Conservation (phyloP, 2,113 vertebrate species). For the Micronycteris hirsuta region DNA sequence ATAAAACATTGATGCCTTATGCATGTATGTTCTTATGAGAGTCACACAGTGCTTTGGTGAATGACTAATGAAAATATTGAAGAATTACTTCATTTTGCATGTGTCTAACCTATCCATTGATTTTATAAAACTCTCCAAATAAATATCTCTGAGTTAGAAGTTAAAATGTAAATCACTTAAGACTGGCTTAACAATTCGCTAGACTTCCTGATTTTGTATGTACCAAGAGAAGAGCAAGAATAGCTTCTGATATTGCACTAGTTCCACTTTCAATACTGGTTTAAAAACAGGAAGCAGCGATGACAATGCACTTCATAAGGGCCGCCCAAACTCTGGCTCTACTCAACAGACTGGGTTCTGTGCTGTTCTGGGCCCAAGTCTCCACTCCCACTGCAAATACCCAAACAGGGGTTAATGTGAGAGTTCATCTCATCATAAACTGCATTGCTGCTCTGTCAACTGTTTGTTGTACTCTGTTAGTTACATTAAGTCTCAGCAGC, state of each 20-base stretch:
- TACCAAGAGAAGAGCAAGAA: slow-evolving; percentile 47
- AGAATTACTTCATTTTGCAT: background rate
- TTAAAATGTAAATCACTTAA: slow-evolving; percentile 40
- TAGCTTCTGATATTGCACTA: slow-evolving; percentile 44
- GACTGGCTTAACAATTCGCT: slow-evolving; percentile 23
- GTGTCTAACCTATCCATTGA: background rate
- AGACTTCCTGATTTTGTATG: slow-evolving; percentile 59
- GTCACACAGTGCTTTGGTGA: background rate
- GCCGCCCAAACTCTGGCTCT: background rate
- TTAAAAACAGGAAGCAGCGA: slow-evolving; percentile 69
- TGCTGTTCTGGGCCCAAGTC: background rate
- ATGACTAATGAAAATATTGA: slow-evolving; percentile 13
- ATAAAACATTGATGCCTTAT: background rate
- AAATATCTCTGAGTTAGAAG: slow-evolving; percentile 29
- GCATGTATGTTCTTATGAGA: background rate
- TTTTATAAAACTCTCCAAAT: slow-evolving; percentile 17
- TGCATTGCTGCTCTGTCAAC: slow-evolving; percentile 46
- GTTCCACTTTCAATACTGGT: slow-evolving; percentile 70
- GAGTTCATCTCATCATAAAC: slow-evolving; percentile 39
- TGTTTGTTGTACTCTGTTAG: slow-evolving; percentile 52
- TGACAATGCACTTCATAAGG: slow-evolving; percentile 6
- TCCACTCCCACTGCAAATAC: background rate
- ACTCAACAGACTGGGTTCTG: background rate
- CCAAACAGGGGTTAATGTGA: background rate
- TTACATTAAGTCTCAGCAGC: slow-evolving; percentile 15